Percentiles rank a stretch among this genome's conserved stretches.
These are phyloP conservation scores for Strigamia transsilvanica DNA, from an alignment of 2,888 invertebrate genomes.

Conservation along the genomic window DNA sequence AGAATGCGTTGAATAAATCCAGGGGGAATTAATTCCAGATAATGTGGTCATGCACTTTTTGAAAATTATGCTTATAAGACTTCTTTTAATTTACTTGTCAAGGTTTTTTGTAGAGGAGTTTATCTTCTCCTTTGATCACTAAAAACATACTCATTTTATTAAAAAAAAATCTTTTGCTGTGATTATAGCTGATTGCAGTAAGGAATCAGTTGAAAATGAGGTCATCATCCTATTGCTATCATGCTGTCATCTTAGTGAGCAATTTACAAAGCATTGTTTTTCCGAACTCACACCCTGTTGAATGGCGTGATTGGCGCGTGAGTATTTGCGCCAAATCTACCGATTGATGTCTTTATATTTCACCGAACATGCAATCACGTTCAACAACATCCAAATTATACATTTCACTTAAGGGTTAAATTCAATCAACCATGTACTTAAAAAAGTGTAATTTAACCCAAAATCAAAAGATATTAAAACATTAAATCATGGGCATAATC, in stretches of 20 bases:
- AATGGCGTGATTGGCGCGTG: conserved; percentile 4
- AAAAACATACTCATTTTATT: not conserved
- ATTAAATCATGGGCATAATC: not conserved
- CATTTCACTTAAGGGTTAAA: not conserved
- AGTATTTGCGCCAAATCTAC: conserved; percentile 21
- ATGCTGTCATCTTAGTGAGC: not conserved
- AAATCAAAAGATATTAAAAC: not conserved
- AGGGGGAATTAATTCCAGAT: not conserved
- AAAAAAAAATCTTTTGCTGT: not conserved
- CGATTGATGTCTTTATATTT: conserved; percentile 11
- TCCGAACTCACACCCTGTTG: conserved; percentile 20
- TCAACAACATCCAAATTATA: not conserved
- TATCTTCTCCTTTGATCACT: not conserved
- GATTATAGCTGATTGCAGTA: conserved; percentile 30
- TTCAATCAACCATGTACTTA: not conserved
- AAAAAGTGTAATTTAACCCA: not conserved
- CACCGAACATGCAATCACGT: conserved; percentile 8
- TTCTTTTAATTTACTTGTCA: conserved; percentile 10
- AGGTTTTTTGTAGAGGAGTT: not conserved
- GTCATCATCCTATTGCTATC: conserved; percentile 9
- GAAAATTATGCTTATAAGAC: not conserved
- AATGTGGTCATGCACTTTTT: not conserved
- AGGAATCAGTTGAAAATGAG: conserved; percentile 12
- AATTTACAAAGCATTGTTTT: conserved; percentile 30
- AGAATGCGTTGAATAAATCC: conserved; percentile 9